Conservation (phyloP, 2,888 invertebrate species). For the Mylabris sibirica region DNA sequence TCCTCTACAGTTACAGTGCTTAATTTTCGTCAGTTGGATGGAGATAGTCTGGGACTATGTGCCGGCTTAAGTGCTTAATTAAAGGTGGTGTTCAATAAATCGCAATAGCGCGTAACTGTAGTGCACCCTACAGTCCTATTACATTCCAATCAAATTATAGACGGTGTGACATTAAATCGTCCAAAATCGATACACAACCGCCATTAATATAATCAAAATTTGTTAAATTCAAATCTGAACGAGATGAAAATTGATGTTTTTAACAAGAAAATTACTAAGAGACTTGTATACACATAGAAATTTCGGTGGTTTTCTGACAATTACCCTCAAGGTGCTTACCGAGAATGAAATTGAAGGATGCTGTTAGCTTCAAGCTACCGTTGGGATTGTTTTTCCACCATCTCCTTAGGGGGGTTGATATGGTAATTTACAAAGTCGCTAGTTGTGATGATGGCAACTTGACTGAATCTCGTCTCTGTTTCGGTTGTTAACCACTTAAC, state of each 20-base stretch:
- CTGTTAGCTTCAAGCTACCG: not conserved
- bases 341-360: not conserved
- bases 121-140: slow-evolving; percentile 48
- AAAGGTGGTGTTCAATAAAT: slow-evolving; percentile 52
- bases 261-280: not conserved
- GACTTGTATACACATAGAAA: not conserved
- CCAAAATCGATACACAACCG: slow-evolving; percentile 41
- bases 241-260: not conserved
- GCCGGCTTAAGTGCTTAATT: slow-evolving; percentile 50
- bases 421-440: slow-evolving; percentile 1
- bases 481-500: slow-evolving; percentile 9
- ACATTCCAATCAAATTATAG: slow-evolving; percentile 54
- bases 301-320: not conserved
- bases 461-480: slow-evolving; percentile 2
- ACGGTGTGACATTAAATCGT: slow-evolving; percentile 44
- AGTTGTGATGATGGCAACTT: not conserved
- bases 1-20: slow-evolving; percentile 37
- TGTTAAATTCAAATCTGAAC: not conserved
- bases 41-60: slow-evolving; percentile 29
- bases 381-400: not conserved
- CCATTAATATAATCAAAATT: not conserved
- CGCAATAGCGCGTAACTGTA: slow-evolving; percentile 48
- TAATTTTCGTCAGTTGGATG: slow-evolving; percentile 41
- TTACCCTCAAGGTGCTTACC: not conserved
- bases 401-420: not conserved